Conservation (phyloP, 1,140 invertebrate genomes). For the Sarcophaga peregrina region DNA sequence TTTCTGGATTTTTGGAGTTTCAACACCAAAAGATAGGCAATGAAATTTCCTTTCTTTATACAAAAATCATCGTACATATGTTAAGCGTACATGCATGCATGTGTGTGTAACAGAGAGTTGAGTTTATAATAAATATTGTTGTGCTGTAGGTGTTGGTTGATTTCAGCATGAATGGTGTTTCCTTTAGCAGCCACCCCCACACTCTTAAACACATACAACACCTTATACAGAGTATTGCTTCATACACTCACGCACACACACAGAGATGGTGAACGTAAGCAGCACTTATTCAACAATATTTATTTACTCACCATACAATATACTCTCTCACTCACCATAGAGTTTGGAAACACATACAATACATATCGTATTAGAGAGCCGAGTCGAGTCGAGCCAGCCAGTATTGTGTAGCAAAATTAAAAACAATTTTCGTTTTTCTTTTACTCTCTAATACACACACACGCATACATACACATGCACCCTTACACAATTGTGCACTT, state of each 20-base stretch:
- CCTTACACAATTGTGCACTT: no score
- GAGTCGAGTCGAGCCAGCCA: no score
- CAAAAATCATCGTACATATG: neutral
- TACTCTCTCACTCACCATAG: neutral
- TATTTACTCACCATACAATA: no score
- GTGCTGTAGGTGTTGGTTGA: neutral
- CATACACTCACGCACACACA: neutral
- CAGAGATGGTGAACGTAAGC: neutral
- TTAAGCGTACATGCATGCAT: neutral
- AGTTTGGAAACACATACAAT: neutral
- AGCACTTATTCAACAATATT: no score
- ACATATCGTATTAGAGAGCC: no score
- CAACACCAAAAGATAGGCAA: constrained; percentile 18
- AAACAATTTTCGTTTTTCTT: no score
- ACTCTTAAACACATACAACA: no score
- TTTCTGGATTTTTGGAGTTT: constrained; percentile 15
- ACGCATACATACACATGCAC: no score
- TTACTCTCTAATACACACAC: no score
- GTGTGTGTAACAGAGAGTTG: neutral
- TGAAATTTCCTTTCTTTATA: neutral
- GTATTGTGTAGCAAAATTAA: no score
- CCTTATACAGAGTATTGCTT: neutral
- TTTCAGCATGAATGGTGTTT: neutral
- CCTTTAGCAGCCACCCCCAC: no score
- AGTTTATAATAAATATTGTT: no score